phyloP scores from a whole-genome alignment of 2,113 vertebrate species.

The Amia ocellicauda region DNA sequence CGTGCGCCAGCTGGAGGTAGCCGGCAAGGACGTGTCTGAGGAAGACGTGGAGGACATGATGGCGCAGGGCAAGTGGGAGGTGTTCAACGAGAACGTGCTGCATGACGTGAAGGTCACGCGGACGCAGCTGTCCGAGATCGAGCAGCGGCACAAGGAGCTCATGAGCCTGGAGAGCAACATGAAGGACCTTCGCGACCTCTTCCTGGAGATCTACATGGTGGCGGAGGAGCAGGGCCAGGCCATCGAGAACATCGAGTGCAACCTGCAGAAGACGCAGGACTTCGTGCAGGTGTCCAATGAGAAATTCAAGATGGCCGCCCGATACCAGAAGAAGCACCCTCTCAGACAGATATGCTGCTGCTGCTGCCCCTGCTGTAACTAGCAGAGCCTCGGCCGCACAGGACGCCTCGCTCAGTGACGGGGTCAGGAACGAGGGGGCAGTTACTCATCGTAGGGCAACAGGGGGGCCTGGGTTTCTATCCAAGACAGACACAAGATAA shows the following conservation, averaged over 20 bases:
- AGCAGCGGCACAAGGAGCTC: constrained; percentile 89
- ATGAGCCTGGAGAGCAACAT: constrained; percentile 85
- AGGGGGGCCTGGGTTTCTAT: constrained; percentile 49
- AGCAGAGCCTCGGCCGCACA: too few species aligned
- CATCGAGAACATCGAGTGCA: constrained; percentile 85
- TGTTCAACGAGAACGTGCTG: constrained; percentile 90
- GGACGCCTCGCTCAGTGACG: too few species aligned
- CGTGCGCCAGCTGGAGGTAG: constrained; percentile 85
- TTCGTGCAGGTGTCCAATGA: constrained; percentile 75
- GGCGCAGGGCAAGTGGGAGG: constrained; percentile 86
- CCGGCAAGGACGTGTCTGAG: constrained; percentile 78
- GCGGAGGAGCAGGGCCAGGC: constrained; percentile 84
- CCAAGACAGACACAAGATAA: constrained; percentile 46
- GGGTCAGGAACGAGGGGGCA: not conserved
- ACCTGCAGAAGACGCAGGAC: constrained; percentile 77
- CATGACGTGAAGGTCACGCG: constrained; percentile 85
- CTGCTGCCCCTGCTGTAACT: constrained; percentile 76
- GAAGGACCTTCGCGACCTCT: constrained; percentile 84
- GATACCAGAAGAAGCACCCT: constrained; percentile 83
- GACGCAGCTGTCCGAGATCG: constrained; percentile 85
- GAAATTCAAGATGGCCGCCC: constrained; percentile 81
- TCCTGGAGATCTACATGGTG: constrained; percentile 81
- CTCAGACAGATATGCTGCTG: constrained; percentile 81
- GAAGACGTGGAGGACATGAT: constrained; percentile 87
- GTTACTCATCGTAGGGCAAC: constrained; percentile 10